Conservation (phyloP, 2,113 vertebrate species). For the Pelodiscus sinensis region DNA sequence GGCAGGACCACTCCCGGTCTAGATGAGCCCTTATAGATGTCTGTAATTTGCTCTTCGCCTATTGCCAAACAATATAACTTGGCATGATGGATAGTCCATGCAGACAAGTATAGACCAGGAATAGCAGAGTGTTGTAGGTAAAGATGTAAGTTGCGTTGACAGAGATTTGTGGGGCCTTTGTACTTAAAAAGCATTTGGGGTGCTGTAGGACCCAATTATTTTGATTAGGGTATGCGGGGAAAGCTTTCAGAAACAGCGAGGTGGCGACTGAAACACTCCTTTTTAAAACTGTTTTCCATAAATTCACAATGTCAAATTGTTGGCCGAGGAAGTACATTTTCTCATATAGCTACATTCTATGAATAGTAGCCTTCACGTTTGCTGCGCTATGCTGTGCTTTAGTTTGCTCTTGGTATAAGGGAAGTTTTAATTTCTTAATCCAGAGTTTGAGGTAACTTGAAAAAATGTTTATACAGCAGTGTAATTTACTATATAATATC, state of each 20-base stretch:
- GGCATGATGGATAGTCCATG: background rate
- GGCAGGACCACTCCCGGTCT: no score
- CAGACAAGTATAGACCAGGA: background rate
- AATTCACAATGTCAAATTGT: no score
- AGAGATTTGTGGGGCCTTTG: background rate
- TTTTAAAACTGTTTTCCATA: no score
- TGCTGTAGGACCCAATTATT: background rate
- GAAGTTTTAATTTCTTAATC: background rate
- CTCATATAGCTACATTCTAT: background rate
- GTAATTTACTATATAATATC: background rate
- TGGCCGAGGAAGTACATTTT: background rate
- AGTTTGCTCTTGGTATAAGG: background rate
- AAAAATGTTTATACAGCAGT: background rate
- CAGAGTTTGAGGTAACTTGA: background rate
- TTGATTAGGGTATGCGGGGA: background rate
- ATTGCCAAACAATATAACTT: background rate
- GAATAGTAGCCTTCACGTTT: background rate
- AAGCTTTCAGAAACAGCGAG: conserved; percentile 14
- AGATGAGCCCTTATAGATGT: no score
- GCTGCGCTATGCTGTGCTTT: background rate
- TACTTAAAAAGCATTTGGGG: background rate
- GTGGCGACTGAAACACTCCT: background rate
- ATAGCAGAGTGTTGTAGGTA: background rate
- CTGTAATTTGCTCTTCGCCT: background rate
- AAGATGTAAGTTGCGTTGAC: background rate